Base-by-base conservation (phyloP, 2,113 vertebrate species). In the Todiramphus saurophagus region DNA sequence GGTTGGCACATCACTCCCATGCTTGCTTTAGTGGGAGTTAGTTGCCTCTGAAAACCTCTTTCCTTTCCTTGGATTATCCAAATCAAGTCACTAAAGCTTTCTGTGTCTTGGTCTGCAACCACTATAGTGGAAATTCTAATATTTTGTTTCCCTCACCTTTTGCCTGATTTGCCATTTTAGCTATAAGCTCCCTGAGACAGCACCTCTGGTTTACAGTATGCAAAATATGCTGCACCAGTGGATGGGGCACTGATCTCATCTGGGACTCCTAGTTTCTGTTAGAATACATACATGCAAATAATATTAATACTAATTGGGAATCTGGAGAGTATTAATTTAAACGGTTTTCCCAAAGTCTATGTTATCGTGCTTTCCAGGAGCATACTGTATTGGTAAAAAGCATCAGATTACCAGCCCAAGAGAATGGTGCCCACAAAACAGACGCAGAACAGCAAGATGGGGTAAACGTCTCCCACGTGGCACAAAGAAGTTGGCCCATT, bases 1-100 rank as follows among this genome's bases (percentile, higher is more conserved):
- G 95, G 94, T 97, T 96, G 96, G 96, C 95, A 93, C 92, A 95
- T 96, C 95, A 79, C 86, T 94, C 92, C 77, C 86, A 84, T 84
- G 74, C 69, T 91, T 94, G 95, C 95, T 92, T 92, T 91, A 96
- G 81, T 76, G 70, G 89, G 69, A 96, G 83, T 89, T 84, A 82
- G 86, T 66, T 95, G 96, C 58, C 83, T 95, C 92, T 94, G 91
- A 96, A 95, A 96, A 94, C 66, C 83, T 87, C 69, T 85, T 96
- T 91, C 59, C 48, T 82, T 87, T 64, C 93, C 76, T 39, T 64
- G 43, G 44, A 75, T 92, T 73, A 95, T 79, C 86, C 53, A 1
- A 16, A 83, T 70, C 74, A 64, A 94, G 78, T 75, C 9, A 83
- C 56, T 46, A 67, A 70, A 39, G 89, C 80, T 83, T 80, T 56